Base-by-base conservation (phyloP, 2,113 vertebrate species). In the Sula dactylatra region DNA sequence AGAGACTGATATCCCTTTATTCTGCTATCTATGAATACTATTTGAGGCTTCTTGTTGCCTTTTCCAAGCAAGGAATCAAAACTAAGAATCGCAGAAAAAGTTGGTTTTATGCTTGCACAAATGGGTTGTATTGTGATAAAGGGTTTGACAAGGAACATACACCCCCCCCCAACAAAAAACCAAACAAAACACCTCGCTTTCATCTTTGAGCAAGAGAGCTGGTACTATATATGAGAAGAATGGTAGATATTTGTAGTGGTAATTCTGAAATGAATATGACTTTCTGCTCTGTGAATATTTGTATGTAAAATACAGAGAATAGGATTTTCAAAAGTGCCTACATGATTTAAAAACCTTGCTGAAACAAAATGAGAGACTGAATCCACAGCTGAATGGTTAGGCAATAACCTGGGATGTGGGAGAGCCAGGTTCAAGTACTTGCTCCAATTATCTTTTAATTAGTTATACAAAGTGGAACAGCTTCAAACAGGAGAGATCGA, bases 401-500 rank as follows among this genome's bases (percentile, higher is more conserved):
- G 93, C 92, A 97, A 94, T 96, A 95, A 78, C 59, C 26, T 86
- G 95, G 79, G 93, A 95, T 96, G 94, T 94, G 95, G 90, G 92
- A 95, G 93, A 97, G 95, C 86, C 88, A 90, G 79, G 93, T 97
- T 97, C 92, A 95, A 95, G 91, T 95, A 73, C 92, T 94, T 58
- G 47, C 92, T 95, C 42, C 92, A 96, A 92, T 97, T 96, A 97
- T 93, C 96, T 95, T 95, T 97, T 97, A 95, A 97, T 97, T 97
- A 96, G 94, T 93, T 97, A 93, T 94, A 97, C 96, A 96, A 97
- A 96, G 96, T 96, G 94, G 88, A 97, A 93, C 96, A 90, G 86
- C 97, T 97, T 96, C 96, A 96, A 97, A 97, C 96, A 92, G 92
- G 90, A 95, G 85, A 90, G 93, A 90, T 91, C 1, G 36, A 95